Base-by-base conservation (phyloP, 1,140 invertebrate species). In the Carposina sasakii region DNA sequence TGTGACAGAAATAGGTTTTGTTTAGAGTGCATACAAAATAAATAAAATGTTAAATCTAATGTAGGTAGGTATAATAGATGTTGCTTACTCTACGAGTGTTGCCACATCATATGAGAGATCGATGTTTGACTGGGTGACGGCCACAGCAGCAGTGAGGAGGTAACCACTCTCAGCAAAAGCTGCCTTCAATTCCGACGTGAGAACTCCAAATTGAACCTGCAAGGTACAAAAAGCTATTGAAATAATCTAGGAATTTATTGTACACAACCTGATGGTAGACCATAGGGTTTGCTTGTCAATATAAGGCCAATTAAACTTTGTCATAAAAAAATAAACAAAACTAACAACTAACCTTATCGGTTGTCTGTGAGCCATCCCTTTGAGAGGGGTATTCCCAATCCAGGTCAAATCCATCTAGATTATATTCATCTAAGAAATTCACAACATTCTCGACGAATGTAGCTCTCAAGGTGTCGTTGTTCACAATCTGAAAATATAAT, bases 341-440 rank as follows among this genome's bases (percentile, higher is more conserved):
- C n/a, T n/a, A n/a, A n/a, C n/a, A n/a, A 31, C 15, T 20, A 40
- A 48, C 46, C 61, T 91, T 92, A 70, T 95, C 93, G 12, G n/a
- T n/a, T 28, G 87, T 67, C 0, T 88, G 85, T 16, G 63, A 66
- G 12, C 93, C 93, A 8, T 89, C 91, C 6, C 45, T 21, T 10
- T 91, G 93, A 50, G 89, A 90, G 0, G 93, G 93, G 78, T 94
- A 94, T 60, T 94, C 93, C 92, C 93, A 94, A 65, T 94, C 93
- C 41, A 94, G 67, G 67, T 94, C 93, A 0, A 94, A 76, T 5
- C 92, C 92, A 64, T 93, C 91, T 55, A 94, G 93, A 12, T 87
- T 87, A 51, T 93, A 89, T 63, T 93, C 91, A 31, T 91, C 86
- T 3, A 94, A 76, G 48, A 94, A 93, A 42, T 90, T 81, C 0